Evolutionary conservation across 2,888 invertebrate species (phyloP).

Genomic region (Caenorhabditis uteleia): DNA sequence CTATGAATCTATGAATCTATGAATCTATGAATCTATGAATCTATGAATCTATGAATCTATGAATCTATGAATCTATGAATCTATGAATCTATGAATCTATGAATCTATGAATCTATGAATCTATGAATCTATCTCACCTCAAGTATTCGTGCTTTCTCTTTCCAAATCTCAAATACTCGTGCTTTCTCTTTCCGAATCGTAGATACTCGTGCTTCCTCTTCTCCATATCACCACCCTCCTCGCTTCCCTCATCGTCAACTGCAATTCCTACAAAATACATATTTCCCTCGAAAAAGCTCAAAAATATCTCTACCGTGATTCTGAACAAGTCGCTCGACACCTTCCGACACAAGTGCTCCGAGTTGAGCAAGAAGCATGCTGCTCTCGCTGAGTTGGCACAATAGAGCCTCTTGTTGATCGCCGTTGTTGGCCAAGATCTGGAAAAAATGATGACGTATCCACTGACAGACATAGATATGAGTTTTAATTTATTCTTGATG

Average conservation of each 20-base stretch:
- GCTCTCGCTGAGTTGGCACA: slow-evolving; percentile 65
- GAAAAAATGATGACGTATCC: slow-evolving; percentile 14
- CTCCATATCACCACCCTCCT: slow-evolving; percentile 41
- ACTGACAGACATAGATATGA: too few species aligned
- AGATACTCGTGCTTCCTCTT: slow-evolving; percentile 68
- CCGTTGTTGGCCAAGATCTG: slow-evolving; percentile 56
- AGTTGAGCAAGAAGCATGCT: slow-evolving; percentile 62
- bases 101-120: not conserved
- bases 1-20: too few species aligned
- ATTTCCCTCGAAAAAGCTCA: not conserved
- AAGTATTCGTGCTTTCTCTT: slow-evolving; percentile 69
- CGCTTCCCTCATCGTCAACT: slow-evolving; percentile 21
- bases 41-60: too few species aligned
- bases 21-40: too few species aligned
- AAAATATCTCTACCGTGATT: slow-evolving; percentile 52
- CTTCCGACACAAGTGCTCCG: slow-evolving; percentile 65
- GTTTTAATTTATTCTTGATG: too few species aligned
- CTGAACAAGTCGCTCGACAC: slow-evolving; percentile 63
- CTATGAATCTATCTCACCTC: slow-evolving; percentile 50
- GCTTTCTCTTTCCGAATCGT: slow-evolving; percentile 67
- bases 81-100: not conserved
- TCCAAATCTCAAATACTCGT: slow-evolving; percentile 62
- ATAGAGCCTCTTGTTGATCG: slow-evolving; percentile 56
- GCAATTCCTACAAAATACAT: slow-evolving; percentile 25
- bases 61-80: too few species aligned